Evolutionary conservation across 2,113 vertebrate species (phyloP), one percentile per base, ranked within the genome.

Genomic region (Capricornis sumatraensis): DNA sequence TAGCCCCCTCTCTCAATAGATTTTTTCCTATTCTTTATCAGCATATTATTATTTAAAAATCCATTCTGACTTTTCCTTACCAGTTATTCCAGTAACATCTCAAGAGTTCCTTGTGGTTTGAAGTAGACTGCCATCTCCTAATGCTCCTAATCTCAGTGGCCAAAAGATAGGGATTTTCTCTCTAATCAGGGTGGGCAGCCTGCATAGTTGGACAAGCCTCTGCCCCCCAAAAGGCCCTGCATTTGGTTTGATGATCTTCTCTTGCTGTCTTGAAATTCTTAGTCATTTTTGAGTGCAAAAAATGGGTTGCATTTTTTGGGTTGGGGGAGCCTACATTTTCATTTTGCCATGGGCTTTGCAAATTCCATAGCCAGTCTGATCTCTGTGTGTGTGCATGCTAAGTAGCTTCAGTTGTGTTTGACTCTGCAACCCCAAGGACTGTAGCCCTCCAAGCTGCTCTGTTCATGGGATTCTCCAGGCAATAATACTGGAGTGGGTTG

Each of bases 1-100:
- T 33, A 92, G 84, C 5, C 4, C 4, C 33, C 40, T 85, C 2
- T 52, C 60, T 81, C 15, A 28, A 50, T 0, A 43, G 55, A 78
- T 50, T 25, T 19, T 87, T 67, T 47, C 33, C 43, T 78, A 27
- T 95, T 53, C 36, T 89, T 58, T 2, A 87, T 94, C 52, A 94
- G 25, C 25, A 58, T 58, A 58, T 58, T 28, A 58, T 64, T 84
- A 55, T 62, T 96, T 58, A 50, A 94, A 84, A 96, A 57, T 21
- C 91, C 94, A 91, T 93, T 91, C 94, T 92, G 96, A 88, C 92
- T 85, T 90, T 90, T 95, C 84, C 95, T 91, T 95, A 30, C 94
- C 95, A 71, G 64, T 93, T 67, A 21, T 55, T n/a, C 62, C 62
- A 50, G 7, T 21, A 64, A 17, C 36, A 12, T 27, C 10, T 13